Evolutionary conservation across 2,888 invertebrate genomes (phyloP).

Genomic region (Hyalella azteca): DNA sequence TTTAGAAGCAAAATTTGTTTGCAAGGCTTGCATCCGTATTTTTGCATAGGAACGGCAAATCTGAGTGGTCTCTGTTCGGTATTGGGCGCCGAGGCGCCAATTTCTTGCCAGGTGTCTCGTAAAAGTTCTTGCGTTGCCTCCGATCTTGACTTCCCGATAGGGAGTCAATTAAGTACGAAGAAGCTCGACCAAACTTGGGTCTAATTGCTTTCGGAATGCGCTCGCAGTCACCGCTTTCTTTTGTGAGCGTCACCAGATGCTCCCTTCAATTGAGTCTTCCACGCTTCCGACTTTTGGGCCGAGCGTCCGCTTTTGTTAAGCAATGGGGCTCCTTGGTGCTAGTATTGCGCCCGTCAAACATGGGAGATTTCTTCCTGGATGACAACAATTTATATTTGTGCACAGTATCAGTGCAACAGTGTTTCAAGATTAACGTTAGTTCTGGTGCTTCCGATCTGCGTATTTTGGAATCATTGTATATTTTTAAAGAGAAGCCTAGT

Average conservation of each 20-base stretch:
- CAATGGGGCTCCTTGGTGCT: not conserved
- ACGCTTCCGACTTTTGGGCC: constrained; percentile 11
- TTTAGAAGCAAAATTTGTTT: too few relatives aligned
- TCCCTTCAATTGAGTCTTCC: not conserved
- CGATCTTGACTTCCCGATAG: constrained; percentile 26
- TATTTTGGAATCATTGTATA: too few relatives aligned
- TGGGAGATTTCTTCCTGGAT: too few relatives aligned
- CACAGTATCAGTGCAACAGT: too few relatives aligned
- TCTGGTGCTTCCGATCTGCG: too few relatives aligned
- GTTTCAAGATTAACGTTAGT: too few relatives aligned
- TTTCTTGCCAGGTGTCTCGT: constrained; percentile 15
- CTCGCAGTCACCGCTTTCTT: not conserved
- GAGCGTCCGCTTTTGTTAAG: constrained; percentile 6
- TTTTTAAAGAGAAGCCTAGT: too few relatives aligned
- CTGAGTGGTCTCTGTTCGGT: too few relatives aligned
- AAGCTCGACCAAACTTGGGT: not conserved
- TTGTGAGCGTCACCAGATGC: constrained; percentile 12
- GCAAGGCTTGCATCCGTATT: too few relatives aligned
- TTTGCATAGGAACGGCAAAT: too few relatives aligned
- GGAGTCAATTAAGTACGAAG: constrained; percentile 30
- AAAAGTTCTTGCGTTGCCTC: constrained; percentile 15
- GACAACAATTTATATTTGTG: too few relatives aligned
- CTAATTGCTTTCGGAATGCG: constrained; percentile 36
- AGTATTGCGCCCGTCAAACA: not conserved
- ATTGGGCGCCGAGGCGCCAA: not conserved